Conservation (phyloP, 2,797 vertebrate genomes). For the Syngnathus acus region DNA sequence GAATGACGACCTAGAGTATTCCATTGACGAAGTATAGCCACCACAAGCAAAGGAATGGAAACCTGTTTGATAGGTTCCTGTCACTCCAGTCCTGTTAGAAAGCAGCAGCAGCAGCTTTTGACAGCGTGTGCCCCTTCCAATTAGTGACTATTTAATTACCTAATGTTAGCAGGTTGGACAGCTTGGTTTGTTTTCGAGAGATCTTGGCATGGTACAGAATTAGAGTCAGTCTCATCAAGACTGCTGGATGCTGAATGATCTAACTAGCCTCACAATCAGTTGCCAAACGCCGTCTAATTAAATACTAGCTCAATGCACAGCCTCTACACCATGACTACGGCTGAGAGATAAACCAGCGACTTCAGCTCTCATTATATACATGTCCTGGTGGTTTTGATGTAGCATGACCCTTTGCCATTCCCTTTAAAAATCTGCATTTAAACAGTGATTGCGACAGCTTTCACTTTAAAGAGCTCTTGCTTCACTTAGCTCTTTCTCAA, state of each 20-base stretch:
- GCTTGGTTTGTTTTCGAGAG: slow-evolving; percentile 10
- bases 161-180: slow-evolving; percentile 16
- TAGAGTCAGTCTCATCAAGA: slow-evolving; percentile 9
- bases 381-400: slow-evolving; percentile 44
- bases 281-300: slow-evolving; percentile 13
- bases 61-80: slow-evolving; percentile 23
- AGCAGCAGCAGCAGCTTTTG: slow-evolving; percentile 24
- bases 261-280: slow-evolving; percentile 8
- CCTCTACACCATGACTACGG: slow-evolving; percentile 22
- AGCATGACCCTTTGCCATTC: slow-evolving; percentile 45
- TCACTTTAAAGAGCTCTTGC: slow-evolving; percentile 62
- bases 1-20: slow-evolving; percentile 34
- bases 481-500: slow-evolving; percentile 58
- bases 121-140: slow-evolving; percentile 22
- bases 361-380: slow-evolving; percentile 19
- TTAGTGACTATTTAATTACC: slow-evolving; percentile 40
- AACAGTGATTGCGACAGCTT: slow-evolving; percentile 52
- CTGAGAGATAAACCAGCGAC: slow-evolving; percentile 42
- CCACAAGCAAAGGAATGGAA: slow-evolving; percentile 22
- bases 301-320: slow-evolving; percentile 17
- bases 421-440: slow-evolving; percentile 52
- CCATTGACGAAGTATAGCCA: slow-evolving; percentile 14
- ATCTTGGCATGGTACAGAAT: slow-evolving; percentile 12
- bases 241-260: slow-evolving; percentile 14
- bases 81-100: slow-evolving; percentile 15